Conservation (phyloP, 1,140 invertebrate species). For the Copidosoma floridanum region DNA sequence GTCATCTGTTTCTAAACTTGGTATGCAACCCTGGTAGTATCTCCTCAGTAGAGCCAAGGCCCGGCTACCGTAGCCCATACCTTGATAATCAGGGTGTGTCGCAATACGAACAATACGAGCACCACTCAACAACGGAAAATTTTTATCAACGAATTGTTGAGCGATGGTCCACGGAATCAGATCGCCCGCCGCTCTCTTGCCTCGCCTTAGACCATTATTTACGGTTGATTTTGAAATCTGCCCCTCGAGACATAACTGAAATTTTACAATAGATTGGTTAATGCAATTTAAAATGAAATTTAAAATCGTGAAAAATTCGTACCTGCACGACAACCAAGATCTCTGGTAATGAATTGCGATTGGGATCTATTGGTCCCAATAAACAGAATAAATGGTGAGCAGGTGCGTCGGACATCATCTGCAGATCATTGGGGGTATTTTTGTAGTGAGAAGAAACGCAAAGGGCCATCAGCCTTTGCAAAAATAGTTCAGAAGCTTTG, state of each 20-base stretch:
- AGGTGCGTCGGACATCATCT: slow-evolving; percentile 98
- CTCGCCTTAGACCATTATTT: slow-evolving; percentile 74
- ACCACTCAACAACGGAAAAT: slow-evolving; percentile 89
- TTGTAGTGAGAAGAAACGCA: slow-evolving; percentile 99
- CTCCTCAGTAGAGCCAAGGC: slow-evolving; percentile 81
- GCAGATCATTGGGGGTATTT: slow-evolving; percentile 98
- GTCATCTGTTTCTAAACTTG: slow-evolving; percentile 64
- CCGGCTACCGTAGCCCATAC: slow-evolving; percentile 92
- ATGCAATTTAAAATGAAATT: slow-evolving; percentile 1
- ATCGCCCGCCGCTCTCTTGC: slow-evolving; percentile 90
- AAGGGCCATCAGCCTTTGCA: slow-evolving; percentile 88
- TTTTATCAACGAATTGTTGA: slow-evolving; percentile 91
- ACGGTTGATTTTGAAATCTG: slow-evolving; percentile 83
- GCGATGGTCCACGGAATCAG: slow-evolving; percentile 97
- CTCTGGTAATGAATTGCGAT: slow-evolving; percentile 78
- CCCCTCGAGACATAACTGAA: slow-evolving; percentile 89
- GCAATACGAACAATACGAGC: slow-evolving; percentile 93
- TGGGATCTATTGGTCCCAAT: slow-evolving; percentile 77
- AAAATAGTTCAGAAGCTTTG: slow-evolving; percentile 90
- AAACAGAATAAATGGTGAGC: slow-evolving; percentile 97
- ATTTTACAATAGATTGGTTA: background rate
- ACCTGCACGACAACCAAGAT: slow-evolving; percentile 87
- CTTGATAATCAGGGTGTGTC: slow-evolving; percentile 97
- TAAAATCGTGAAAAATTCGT: slow-evolving; percentile 8
- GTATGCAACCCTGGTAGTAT: slow-evolving; percentile 87